Base-by-base conservation (phyloP, 2,113 vertebrate species). In the Vanacampus margaritifer region DNA sequence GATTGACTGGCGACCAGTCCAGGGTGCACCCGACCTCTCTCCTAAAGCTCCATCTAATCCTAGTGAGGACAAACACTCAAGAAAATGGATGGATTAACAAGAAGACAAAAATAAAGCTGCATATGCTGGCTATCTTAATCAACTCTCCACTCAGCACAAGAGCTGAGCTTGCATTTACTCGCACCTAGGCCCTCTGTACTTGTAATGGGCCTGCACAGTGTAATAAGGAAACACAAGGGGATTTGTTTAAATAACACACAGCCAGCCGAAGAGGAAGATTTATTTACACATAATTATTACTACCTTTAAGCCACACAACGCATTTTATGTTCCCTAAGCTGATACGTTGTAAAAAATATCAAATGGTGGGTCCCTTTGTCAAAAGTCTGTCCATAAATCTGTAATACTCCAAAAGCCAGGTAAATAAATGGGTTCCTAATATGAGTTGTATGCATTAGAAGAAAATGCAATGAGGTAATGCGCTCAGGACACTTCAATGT, bases 131-230 rank as follows among this genome's bases (percentile, higher is more conserved):
- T 43, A 9, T 43, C 10, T 48, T 35, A 28, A 46, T 67, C 53
- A 24, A 48, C 2, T 37, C 46, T 41, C 78, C 54, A 71, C 68
- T 86, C 81, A 64, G 86, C 87, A 84, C 41, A 4, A 61, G 37
- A n/a, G 35, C 53, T 62, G 53, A 57, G 54, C 14, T 39, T 26
- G 23, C 59, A 43, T 43, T 26, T 6, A 26, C n/a, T 43, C 1
- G 8, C 14, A 58, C 56, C 17, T 3, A 58, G 56, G 56, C 32
- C 35, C 21, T 57, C 54, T 28, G 8, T 19, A 32, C 54, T 57
- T 57, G 53, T 16, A 57, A 57, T 32, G 24, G 24, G 24, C 13
- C 53, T 28, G 13, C 53, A 56, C 28, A 16, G 13, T 16, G 32
- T 32, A 32, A 57, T 32, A n/a, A 60, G 58, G 28, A 23, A 39